Evolutionary conservation across 1,140 invertebrate genomes (phyloP).

Genomic region (Drosophila navojoa): DNA sequence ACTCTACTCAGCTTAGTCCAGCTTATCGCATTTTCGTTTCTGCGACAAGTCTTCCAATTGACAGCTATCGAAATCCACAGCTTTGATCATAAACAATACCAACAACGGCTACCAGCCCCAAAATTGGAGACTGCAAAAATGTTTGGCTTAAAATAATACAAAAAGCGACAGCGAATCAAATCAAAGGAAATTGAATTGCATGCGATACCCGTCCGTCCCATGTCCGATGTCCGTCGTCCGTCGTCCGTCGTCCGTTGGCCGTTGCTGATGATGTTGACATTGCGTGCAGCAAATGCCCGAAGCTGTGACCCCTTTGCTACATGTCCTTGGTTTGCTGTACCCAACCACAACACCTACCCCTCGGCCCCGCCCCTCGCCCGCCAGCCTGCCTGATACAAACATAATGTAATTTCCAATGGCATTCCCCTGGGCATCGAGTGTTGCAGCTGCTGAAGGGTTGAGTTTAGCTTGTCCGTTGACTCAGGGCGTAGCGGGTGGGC

Average conservation of each 20-base stretch:
- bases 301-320: slow-evolving; percentile 24
- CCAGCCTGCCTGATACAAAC: not conserved
- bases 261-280: slow-evolving; percentile 68
- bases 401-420: slow-evolving; percentile 66
- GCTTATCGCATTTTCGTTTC: not conserved
- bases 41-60: not conserved
- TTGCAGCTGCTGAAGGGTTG: slow-evolving; percentile 38
- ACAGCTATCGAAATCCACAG: not conserved
- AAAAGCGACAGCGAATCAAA: slow-evolving; percentile 50
- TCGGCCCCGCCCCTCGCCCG: not conserved
- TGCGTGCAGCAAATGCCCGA: slow-evolving; percentile 70
- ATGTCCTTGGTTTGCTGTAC: slow-evolving; percentile 20
- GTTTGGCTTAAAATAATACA: slow-evolving; percentile 53
- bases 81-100: too few relatives aligned
- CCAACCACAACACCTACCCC: not conserved
- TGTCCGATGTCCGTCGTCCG: not conserved
- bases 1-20: not conserved
- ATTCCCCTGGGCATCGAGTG: slow-evolving; percentile 43
- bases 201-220: slow-evolving; percentile 23
- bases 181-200: slow-evolving; percentile 77
- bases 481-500: not conserved
- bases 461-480: slow-evolving; percentile 11
- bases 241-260: not conserved
- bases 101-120: not conserved
- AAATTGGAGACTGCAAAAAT: slow-evolving; percentile 3